phyloP scores from a whole-genome alignment of 2,888 invertebrate genomes.

The Fragum fragum region DNA sequence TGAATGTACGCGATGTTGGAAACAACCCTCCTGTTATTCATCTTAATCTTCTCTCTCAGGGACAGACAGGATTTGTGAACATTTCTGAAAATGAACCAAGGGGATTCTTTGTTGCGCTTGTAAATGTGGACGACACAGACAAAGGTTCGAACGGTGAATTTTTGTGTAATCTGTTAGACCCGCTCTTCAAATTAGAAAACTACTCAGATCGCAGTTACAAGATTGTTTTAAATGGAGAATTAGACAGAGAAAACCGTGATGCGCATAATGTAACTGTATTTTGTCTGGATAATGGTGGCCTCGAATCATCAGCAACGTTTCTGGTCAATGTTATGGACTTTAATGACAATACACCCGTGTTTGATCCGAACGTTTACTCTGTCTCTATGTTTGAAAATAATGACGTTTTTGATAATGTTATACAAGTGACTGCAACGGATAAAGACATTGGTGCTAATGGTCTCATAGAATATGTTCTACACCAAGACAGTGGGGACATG shows the following conservation, averaged over 20 bases:
- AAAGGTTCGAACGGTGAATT: slow-evolving; percentile 62
- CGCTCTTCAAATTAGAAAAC: slow-evolving; percentile 50
- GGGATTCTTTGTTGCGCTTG: slow-evolving; percentile 61
- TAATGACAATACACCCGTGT: slow-evolving; percentile 97
- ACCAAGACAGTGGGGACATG: slow-evolving; percentile 35
- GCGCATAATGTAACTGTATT: slow-evolving; percentile 87
- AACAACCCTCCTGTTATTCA: slow-evolving; percentile 61
- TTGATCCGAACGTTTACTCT: slow-evolving; percentile 87
- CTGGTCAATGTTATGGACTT: slow-evolving; percentile 91
- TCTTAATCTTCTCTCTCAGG: slow-evolving; percentile 57
- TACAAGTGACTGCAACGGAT: slow-evolving; percentile 94
- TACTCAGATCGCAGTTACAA: slow-evolving; percentile 74
- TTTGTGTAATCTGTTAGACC: slow-evolving; percentile 40
- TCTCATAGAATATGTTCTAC: slow-evolving; percentile 66
- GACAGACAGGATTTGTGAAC: slow-evolving; percentile 60
- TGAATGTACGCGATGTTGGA: slow-evolving; percentile 66
- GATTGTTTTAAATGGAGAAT: slow-evolving; percentile 87
- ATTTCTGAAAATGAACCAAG: slow-evolving; percentile 54
- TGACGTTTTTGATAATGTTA: slow-evolving; percentile 88
- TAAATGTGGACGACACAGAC: slow-evolving; percentile 64
- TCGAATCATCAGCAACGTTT: slow-evolving; percentile 73
- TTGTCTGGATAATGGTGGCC: slow-evolving; percentile 88
- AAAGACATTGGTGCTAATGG: slow-evolving; percentile 85
- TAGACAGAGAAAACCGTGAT: slow-evolving; percentile 78
- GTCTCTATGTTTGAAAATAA: slow-evolving; percentile 74